Conservation (phyloP, 1,140 invertebrate species). For the Diplogasteroides magnus region DNA sequence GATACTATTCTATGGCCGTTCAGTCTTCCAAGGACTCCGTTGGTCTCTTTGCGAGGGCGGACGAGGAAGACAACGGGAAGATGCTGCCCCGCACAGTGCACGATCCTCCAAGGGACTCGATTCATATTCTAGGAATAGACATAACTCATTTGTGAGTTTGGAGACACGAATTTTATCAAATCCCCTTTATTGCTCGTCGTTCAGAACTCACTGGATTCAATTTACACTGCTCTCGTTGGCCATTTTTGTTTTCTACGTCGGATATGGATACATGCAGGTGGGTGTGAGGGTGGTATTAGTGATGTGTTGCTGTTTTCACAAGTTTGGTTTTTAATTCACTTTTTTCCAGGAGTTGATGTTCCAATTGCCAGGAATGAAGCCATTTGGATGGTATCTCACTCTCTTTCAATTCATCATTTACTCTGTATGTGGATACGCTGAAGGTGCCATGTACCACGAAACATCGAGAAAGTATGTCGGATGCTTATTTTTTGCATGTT, state of each 20-base stretch:
- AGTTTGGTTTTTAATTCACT: conserved; percentile 38
- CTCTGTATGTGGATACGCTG: conserved; percentile 71
- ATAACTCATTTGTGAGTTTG: conserved; percentile 34
- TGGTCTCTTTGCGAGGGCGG: neutral
- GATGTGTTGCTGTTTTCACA: conserved; percentile 9
- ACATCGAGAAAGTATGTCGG: conserved; percentile 66
- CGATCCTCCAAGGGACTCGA: conserved; percentile 10
- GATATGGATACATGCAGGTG: conserved; percentile 83
- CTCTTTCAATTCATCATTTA: conserved; percentile 84
- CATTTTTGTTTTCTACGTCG: conserved; percentile 78
- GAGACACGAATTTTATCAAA: neutral
- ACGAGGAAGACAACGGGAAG: neutral
- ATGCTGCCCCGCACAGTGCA: conserved; percentile 12
- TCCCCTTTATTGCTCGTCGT: conserved; percentile 3
- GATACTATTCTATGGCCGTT: too few relatives aligned
- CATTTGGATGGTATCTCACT: conserved; percentile 85
- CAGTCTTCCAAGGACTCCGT: too few relatives aligned
- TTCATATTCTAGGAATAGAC: conserved; percentile 36
- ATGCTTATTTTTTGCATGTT: too few relatives aligned
- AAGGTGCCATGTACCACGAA: conserved; percentile 66
- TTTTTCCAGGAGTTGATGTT: conserved; percentile 76
- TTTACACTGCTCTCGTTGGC: conserved; percentile 71
- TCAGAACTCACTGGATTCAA: conserved; percentile 59
- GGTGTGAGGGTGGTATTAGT: conserved; percentile 19
- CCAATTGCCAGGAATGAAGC: conserved; percentile 76